Base-by-base conservation (phyloP, 1,140 invertebrate species). In the Penaeus vannamei region DNA sequence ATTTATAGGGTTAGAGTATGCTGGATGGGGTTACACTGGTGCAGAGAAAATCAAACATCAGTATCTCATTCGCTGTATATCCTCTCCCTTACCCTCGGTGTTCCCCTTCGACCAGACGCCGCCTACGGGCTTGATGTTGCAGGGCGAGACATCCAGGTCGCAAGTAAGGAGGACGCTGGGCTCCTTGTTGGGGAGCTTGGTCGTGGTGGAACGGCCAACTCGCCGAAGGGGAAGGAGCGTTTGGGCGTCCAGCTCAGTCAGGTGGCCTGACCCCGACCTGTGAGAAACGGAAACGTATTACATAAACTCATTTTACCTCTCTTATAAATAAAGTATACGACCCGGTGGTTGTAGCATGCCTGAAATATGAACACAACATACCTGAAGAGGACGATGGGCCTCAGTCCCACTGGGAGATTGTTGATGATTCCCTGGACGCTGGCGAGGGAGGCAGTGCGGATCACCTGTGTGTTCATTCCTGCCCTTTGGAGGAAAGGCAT, bases 301-400 rank as follows among this genome's bases (percentile, higher is more conserved):
- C 7, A n/a, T 66, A 72, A 23, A 76, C n/a, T 22, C 20, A 80
- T 29, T 80, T 42, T 80, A 80, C 26, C 8, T 23, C 42, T 8
- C 19, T 23, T 64, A 20, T 0, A 19, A 61, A 7, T 12, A 46
- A 14, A 84, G 0, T 19, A 84, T 26, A 20, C 60, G 23, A 46
- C 79, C 22, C 17, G 1, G 7, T 61, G 17, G 10, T 32, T 61
- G 7, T 32, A 7, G 32, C 5, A 46, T 26, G 0, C n/a, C 19
- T 14, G 22, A 23, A 22, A 77, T 17, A 79, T 29, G 20, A 32
- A 36, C 72, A 20, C 0, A 36, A 76, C 26, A 4, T 77, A 89
- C 87, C 87, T 89, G 82, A 62, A 84, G 72, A 89, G 80, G 22
- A 89, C 87, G 61, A 89, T 89, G 72, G 87, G 87, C 32, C 32